These are phyloP conservation scores for Eupithecia centaureata DNA, from an alignment of 2,888 invertebrate species.

Conservation along the genomic window DNA sequence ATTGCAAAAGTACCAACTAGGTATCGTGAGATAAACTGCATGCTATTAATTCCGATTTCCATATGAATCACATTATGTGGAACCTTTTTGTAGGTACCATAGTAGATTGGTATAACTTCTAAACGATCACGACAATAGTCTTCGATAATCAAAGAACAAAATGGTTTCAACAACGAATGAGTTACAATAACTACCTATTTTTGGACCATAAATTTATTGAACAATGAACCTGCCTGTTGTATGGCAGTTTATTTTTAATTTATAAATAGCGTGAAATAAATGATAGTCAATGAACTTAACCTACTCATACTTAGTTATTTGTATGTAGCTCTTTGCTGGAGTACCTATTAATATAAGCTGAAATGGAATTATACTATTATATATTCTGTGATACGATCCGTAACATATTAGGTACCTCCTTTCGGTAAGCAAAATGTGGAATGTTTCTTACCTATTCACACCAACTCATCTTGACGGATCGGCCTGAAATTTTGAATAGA, in stretches of 20 bases:
- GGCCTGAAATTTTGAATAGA: too few species aligned
- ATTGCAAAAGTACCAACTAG: conserved; percentile 1
- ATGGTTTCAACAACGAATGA: not conserved
- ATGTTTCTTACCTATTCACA: too few species aligned
- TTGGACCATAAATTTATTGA: not conserved
- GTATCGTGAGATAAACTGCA: conserved; percentile 1
- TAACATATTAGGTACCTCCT: too few species aligned
- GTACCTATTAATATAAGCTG: too few species aligned
- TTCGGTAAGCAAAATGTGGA: too few species aligned
- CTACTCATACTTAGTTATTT: not conserved
- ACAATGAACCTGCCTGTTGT: not conserved
- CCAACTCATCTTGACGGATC: too few species aligned
- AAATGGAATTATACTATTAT: too few species aligned
- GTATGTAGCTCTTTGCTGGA: too few species aligned
- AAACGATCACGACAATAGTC: not conserved
- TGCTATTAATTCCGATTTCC: not conserved
- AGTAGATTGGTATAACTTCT: not conserved
- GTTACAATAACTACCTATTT: not conserved
- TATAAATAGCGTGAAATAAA: not conserved
- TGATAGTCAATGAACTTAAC: not conserved
- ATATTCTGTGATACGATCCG: too few species aligned
- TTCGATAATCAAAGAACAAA: not conserved
- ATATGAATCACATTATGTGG: not conserved
- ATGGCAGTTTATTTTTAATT: not conserved
- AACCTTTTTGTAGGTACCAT: not conserved